These are phyloP conservation scores for Hafferia zeledoni DNA, from an alignment of 2,797 vertebrate genomes.

Conservation along the genomic window DNA sequence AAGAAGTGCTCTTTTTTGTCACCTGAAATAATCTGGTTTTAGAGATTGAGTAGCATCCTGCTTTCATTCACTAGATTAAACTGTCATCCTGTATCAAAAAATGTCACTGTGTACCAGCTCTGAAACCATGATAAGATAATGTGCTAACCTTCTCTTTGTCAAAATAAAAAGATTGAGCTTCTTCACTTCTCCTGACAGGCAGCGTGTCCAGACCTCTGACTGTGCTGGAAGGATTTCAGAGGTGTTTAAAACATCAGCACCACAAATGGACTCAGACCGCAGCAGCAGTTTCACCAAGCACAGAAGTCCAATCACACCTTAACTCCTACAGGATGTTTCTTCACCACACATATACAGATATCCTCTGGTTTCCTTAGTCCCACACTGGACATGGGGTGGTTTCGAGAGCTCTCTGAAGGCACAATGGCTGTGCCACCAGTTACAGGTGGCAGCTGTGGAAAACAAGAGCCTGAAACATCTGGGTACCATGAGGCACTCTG, in stretches of 20 bases:
- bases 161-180: slow-evolving; percentile 17
- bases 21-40: slow-evolving; percentile 48
- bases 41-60: not conserved
- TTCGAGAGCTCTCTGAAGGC: not conserved
- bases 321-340: not conserved
- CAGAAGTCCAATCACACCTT: not conserved
- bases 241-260: not conserved
- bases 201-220: not conserved
- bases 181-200: not conserved
- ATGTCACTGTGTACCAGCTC: not conserved
- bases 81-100: slow-evolving; percentile 39
- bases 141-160: not conserved
- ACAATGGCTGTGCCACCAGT: not conserved
- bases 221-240: not conserved
- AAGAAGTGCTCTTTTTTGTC: slow-evolving; percentile 11
- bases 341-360: not conserved
- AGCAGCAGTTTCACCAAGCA: not conserved
- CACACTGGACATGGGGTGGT: accelerated
- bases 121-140: not conserved
- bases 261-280: not conserved
- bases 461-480: not conserved
- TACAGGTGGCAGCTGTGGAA: not conserved
- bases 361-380: not conserved
- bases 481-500: not conserved
- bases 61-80: slow-evolving; percentile 43